Base-by-base conservation (phyloP, 2,888 invertebrate genomes). In the Osmoderma eremita region DNA sequence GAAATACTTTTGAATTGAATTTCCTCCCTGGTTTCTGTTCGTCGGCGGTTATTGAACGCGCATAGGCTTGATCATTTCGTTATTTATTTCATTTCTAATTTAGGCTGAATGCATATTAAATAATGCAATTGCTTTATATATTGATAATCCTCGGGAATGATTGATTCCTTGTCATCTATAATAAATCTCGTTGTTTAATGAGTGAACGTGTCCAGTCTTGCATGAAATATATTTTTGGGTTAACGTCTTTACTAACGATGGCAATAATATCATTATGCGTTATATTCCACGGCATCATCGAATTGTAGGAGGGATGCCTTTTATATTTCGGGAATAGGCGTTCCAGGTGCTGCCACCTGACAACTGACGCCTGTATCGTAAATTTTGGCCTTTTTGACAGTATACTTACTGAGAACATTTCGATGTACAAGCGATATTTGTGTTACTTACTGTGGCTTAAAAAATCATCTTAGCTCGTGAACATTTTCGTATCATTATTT, bases 71-170 rank as follows among this genome's bases (percentile, higher is more conserved):
- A 13, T 41, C 41, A 41, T 56, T 42, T 42, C 39, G 15, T 56
- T 56, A 56, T 41, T 22, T 22, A 45, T 24, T 61, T 61, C 45
- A 45, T 61, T 61, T 10, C 45, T 45, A 61, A 61, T 61, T 61
- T 36, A 45, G 30, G 3, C 15, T 41, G 42, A 41, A 56, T 56
- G 56, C 22, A 41, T 56, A 56, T 42, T 56, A n/a, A 17, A 56
- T 24, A 12, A 41, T 41, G 20, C 8, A 56, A 38, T 53, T 18
- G 5, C 15, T 53, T 53, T 38, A 53, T 39, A 38, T 53, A 53
- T 53, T 53, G 12, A 53, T n/a, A 38, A 38, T 39, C 36, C 22
- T 56, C 20, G n/a, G 13, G 6, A n/a, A 56, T 18, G 38, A 53
- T 53, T 53, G 53, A 2, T 53, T 53, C 10, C 38, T 36, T n/a